Evolutionary conservation across 2,888 invertebrate species (phyloP), one percentile per base, ranked within the genome.

Genomic region (Catocala sponsa): DNA sequence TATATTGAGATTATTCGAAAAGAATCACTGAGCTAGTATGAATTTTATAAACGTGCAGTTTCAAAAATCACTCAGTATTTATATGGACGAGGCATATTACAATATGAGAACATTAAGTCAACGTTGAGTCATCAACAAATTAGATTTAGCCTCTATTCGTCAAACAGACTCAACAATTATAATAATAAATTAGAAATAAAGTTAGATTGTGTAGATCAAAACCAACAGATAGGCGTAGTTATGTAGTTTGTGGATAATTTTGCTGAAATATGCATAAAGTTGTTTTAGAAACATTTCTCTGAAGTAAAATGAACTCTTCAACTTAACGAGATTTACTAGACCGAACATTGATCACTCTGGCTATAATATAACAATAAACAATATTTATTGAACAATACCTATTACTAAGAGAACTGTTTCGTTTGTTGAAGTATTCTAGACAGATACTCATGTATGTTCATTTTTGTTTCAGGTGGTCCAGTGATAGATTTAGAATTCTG

Each of bases 381-480:
- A 38, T 38, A 7, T 7, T 9, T 9, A 38, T 7, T 38, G 35
- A 38, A 38, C 35, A 38, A 9, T 38, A 6, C 35, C 7, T 38
- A 35, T 0, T 6, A 35, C 6, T 35, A 1, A 38, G 0, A 7
- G 4, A 38, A 38, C 35, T 7, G 35, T 1, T 38, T 38, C 4
- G 6, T 25, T 25, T 1, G 2, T 25, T n/a, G n/a, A n/a, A n/a
- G 25, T 2, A 25, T 4, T 25, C 25, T 25, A 25, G 25, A 25
- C 25, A 25, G 2, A 25, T 25, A 38, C 6, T 38, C 35, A 38
- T 7, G 2, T 38, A 9, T 9, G 0, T 0, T 63, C 61, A 41
- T 54, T 13, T 60, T 79, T 77, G 76, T 76, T 76, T 51, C 77
- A 74, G 76, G 70, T 74, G 50, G 33, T 55, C 10, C 0, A 12